Conservation (phyloP, 2,888 invertebrate genomes). For the Dynastes maya region DNA sequence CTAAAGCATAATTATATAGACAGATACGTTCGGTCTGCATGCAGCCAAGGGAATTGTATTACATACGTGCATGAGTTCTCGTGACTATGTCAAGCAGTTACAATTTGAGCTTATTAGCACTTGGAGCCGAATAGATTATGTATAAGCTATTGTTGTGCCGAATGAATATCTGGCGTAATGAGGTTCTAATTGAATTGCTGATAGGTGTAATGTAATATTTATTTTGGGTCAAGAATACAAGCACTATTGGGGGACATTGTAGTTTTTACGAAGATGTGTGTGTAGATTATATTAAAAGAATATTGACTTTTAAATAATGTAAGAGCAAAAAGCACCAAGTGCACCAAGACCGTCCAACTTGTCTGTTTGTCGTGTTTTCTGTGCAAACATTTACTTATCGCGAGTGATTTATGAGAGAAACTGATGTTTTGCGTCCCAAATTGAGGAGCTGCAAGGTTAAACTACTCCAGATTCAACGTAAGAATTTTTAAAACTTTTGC, state of each 20-base stretch:
- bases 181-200: constrained; percentile 31
- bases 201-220: constrained; percentile 11
- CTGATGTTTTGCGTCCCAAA: too few relatives aligned
- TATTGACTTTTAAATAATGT: too few relatives aligned
- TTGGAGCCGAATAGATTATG: constrained; percentile 23
- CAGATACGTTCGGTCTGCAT: background rate
- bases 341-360: too few relatives aligned
- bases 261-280: background rate
- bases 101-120: constrained; percentile 35
- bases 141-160: constrained; percentile 22
- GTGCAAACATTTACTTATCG: too few relatives aligned
- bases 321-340: too few relatives aligned
- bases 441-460: too few relatives aligned
- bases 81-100: constrained; percentile 23
- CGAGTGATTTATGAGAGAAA: too few relatives aligned
- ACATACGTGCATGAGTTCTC: background rate
- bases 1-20: constrained; percentile 3
- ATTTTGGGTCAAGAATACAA: constrained; percentile 29
- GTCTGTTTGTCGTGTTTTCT: too few relatives aligned
- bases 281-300: background rate
- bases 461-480: too few relatives aligned
- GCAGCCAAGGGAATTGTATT: background rate
- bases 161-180: constrained; percentile 24
- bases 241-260: background rate
- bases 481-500: too few relatives aligned